Evolutionary conservation across 2,797 vertebrate genomes (phyloP).

Genomic region (Sebastes flavidus): DNA sequence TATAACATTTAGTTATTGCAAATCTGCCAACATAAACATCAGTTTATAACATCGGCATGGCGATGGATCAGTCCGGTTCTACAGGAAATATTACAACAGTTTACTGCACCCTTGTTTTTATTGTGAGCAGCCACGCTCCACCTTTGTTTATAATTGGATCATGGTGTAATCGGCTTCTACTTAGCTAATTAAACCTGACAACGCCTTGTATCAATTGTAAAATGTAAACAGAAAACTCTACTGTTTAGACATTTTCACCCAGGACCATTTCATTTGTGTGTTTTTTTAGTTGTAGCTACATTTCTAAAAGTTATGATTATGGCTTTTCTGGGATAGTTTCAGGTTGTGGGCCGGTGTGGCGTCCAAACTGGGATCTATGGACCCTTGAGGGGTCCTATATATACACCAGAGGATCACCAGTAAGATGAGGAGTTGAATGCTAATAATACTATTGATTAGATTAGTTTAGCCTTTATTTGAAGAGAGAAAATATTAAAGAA

Average conservation of each 20-base stretch:
- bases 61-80: background rate
- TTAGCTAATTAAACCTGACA: background rate
- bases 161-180: background rate
- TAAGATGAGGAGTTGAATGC: background rate
- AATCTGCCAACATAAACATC: background rate
- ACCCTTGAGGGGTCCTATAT: background rate
- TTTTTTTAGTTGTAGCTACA: background rate
- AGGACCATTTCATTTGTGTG: background rate
- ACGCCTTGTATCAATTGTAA: background rate
- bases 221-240: background rate
- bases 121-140: background rate
- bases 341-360: background rate
- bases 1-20: background rate
- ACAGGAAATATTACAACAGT: background rate
- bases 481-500: background rate
- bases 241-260: background rate
- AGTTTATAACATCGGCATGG: background rate
- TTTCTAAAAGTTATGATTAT: background rate
- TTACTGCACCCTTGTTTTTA: background rate
- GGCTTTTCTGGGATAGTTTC: background rate
- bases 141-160: slow-evolving; percentile 28
- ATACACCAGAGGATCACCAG: background rate
- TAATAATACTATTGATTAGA: background rate
- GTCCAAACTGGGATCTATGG: background rate
- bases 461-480: background rate